Evolutionary conservation across 2,113 vertebrate genomes (phyloP).

Genomic region (Haplochromis burtoni): DNA sequence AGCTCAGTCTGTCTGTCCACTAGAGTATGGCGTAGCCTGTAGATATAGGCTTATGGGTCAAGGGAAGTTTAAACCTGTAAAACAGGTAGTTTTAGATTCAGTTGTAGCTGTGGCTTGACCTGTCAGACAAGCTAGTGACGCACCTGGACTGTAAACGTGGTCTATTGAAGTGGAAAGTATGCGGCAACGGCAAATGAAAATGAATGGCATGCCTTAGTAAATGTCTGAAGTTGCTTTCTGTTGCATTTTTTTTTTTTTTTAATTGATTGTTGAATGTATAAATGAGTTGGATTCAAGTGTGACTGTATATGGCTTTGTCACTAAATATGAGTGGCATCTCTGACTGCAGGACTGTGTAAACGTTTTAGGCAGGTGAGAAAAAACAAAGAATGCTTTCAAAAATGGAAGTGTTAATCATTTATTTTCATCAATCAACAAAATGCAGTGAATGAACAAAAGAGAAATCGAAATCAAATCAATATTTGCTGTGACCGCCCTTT

Average conservation of each 20-base stretch:
- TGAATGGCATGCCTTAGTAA: not conserved
- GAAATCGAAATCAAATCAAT: not conserved
- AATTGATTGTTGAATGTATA: rapidly evolving
- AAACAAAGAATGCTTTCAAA: not conserved
- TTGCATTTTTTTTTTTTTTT: not conserved
- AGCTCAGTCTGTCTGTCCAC: not conserved
- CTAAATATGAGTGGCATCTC: not conserved
- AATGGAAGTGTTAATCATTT: not conserved
- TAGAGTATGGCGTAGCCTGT: not conserved
- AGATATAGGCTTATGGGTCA: conserved; percentile 31
- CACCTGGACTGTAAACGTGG: not conserved
- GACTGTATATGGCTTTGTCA: not conserved
- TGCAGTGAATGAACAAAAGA: not conserved
- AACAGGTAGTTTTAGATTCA: conserved; percentile 26
- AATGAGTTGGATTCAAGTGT: not conserved
- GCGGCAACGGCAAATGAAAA: not conserved
- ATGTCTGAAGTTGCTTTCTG: not conserved
- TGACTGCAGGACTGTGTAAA: not conserved
- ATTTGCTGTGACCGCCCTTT: not conserved
- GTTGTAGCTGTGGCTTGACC: conserved; percentile 18
- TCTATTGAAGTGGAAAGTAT: not conserved
- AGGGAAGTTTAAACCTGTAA: conserved; percentile 39
- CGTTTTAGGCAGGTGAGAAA: not conserved
- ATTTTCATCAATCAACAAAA: not conserved
- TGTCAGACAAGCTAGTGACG: conserved; percentile 36